These are phyloP conservation scores for Stegastes partitus DNA, from an alignment of 2,113 vertebrate genomes.

Conservation along the genomic window DNA sequence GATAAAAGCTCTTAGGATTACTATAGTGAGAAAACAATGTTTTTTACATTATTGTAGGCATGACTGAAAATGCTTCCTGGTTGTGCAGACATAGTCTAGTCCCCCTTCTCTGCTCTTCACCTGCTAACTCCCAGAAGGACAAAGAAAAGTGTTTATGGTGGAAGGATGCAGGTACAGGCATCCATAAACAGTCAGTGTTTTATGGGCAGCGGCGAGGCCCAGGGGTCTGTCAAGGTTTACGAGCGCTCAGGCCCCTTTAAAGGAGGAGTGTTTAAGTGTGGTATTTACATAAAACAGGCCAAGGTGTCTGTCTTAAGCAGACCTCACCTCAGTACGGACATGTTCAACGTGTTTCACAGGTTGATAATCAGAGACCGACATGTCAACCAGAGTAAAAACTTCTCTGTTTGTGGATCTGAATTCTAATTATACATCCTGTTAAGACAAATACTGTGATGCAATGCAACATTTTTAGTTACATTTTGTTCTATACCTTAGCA, in stretches of 20 bases:
- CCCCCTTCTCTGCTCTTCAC: conserved; percentile 6
- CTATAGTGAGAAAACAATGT: not conserved
- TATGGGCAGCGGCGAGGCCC: conserved; percentile 54
- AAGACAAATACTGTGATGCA: not conserved
- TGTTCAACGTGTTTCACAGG: conserved; percentile 26
- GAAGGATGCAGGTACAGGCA: conserved; percentile 55
- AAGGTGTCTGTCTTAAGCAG: conserved; percentile 39
- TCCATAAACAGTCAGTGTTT: conserved; percentile 72
- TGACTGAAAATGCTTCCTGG: conserved; percentile 22
- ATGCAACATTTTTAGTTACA: not conserved
- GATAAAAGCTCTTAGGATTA: too few relatives aligned
- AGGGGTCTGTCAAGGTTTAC: conserved; percentile 74
- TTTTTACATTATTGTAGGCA: not conserved
- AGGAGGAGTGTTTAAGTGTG: conserved; percentile 72
- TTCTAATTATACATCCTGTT: not conserved
- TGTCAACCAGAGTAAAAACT: not conserved
- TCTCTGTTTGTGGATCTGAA: not conserved
- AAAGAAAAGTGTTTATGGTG: conserved; percentile 59
- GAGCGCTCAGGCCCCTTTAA: conserved; percentile 60
- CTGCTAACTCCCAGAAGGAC: conserved; percentile 48
- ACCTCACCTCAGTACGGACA: not conserved
- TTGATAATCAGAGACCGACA: conserved; percentile 11
- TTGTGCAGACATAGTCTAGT: conserved; percentile 14
- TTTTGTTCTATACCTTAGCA: not conserved
- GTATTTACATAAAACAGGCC: conserved; percentile 75